Evolutionary conservation across 2,888 invertebrate species (phyloP).

Genomic region (Aporophyla nigra): DNA sequence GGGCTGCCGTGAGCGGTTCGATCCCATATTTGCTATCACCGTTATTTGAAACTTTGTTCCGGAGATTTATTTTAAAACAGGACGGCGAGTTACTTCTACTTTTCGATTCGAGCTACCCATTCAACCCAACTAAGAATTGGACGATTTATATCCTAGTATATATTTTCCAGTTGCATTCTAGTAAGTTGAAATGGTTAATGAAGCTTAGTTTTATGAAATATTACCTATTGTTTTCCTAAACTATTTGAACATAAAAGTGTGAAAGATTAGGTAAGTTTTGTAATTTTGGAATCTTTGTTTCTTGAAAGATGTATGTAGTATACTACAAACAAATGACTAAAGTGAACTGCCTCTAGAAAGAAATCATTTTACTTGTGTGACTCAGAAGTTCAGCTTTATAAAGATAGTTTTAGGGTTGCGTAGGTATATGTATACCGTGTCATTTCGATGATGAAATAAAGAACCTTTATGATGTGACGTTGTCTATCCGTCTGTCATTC

Average conservation of each 20-base stretch:
- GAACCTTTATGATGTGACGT: neutral
- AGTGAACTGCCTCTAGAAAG: neutral
- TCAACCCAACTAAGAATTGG: conserved; percentile 63
- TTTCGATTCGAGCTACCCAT: conserved; percentile 65
- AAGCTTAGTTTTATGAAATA: conserved; percentile 34
- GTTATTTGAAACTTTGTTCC: conserved; percentile 65
- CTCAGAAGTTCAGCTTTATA: neutral
- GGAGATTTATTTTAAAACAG: conserved; percentile 65
- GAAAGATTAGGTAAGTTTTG: neutral
- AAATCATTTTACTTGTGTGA: neutral
- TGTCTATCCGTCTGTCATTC: neutral
- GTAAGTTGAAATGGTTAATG: conserved; percentile 64
- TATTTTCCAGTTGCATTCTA: conserved; percentile 60
- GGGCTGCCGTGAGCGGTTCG: conserved; percentile 53
- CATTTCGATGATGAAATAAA: neutral
- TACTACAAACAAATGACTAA: neutral
- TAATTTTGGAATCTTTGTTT: neutral
- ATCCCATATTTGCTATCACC: conserved; percentile 66
- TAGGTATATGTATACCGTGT: neutral
- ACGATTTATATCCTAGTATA: conserved; percentile 65
- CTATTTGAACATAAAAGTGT: neutral
- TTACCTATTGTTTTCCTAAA: conserved; percentile 4
- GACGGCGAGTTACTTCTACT: conserved; percentile 63
- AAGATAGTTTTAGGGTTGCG: neutral
- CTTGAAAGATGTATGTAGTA: neutral